phyloP scores from a whole-genome alignment of 2,113 vertebrate species.

The Festucalex cinctus region DNA sequence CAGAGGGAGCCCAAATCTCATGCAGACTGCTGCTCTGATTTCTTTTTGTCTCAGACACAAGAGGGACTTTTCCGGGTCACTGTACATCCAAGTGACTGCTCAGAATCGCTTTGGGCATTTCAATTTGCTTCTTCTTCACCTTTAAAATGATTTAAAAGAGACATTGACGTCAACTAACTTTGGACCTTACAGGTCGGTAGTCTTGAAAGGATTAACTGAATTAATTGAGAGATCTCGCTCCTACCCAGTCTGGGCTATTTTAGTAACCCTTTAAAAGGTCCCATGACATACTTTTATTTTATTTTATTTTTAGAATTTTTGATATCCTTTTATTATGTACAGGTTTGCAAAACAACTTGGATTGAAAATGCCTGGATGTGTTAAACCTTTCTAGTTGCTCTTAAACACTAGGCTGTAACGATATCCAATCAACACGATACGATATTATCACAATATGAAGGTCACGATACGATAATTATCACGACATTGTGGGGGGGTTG shows the following conservation, averaged over 20 bases:
- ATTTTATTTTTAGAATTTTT: too few species aligned
- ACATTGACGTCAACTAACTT: constrained; percentile 34
- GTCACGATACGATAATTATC: too few species aligned
- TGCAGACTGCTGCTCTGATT: constrained; percentile 46
- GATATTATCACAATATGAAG: too few species aligned
- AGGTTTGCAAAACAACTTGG: too few species aligned
- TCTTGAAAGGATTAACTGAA: constrained; percentile 5
- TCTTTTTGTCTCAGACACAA: constrained; percentile 60
- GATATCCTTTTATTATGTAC: too few species aligned
- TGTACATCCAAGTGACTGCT: constrained; percentile 49
- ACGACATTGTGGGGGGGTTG: too few species aligned
- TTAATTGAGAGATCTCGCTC: background rate
- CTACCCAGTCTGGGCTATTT: background rate
- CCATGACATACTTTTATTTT: too few species aligned
- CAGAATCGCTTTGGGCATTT: constrained; percentile 41
- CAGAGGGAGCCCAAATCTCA: constrained; percentile 59
- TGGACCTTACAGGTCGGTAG: constrained; percentile 13
- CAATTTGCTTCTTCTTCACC: constrained; percentile 35
- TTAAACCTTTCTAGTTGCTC: too few species aligned
- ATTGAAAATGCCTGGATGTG: too few species aligned
- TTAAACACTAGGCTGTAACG: too few species aligned
- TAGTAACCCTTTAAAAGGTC: background rate
- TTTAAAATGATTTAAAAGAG: constrained; percentile 34
- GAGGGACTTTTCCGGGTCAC: constrained; percentile 63
- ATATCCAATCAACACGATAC: too few species aligned